Evolutionary conservation across 2,888 invertebrate species (phyloP).

Genomic region (Elysia crispata): DNA sequence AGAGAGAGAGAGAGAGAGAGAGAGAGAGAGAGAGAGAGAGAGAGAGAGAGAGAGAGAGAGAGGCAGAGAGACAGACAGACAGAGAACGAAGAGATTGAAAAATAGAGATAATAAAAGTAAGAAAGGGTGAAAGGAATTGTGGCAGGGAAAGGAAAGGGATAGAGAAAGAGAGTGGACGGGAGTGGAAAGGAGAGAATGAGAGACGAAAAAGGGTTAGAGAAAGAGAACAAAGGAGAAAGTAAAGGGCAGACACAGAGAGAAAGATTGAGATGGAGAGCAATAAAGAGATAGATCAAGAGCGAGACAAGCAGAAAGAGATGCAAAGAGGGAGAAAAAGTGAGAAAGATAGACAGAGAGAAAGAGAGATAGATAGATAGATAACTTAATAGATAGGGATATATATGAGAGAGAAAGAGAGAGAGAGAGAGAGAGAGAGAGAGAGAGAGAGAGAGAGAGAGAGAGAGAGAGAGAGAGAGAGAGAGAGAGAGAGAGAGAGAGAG

Average conservation of each 20-base stretch:
- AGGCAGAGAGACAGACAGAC: neutral
- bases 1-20: neutral
- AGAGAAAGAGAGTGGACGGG: neutral
- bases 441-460: constrained; percentile 18
- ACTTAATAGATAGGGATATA: neutral
- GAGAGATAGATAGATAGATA: neutral
- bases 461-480: constrained; percentile 15
- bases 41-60: neutral
- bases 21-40: neutral
- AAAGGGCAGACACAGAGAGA: neutral
- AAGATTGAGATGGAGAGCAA: constrained; percentile 5
- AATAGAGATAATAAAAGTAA: neutral
- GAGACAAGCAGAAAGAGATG: neutral
- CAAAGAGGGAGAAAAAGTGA: neutral
- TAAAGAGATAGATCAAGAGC: neutral
- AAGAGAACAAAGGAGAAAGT: neutral
- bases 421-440: constrained; percentile 14
- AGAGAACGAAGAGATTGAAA: neutral
- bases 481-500: constrained; percentile 21
- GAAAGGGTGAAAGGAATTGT: neutral
- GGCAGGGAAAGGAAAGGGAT: neutral
- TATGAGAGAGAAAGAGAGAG: neutral
- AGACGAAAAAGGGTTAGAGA: constrained; percentile 16
- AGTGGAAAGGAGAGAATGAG: neutral
- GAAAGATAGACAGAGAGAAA: neutral